A percentile compares a stretch with the other conserved stretches of the same genome.
These are phyloP conservation scores for Panopea generosa DNA, from an alignment of 2,888 invertebrate genomes.

Conservation along the genomic window DNA sequence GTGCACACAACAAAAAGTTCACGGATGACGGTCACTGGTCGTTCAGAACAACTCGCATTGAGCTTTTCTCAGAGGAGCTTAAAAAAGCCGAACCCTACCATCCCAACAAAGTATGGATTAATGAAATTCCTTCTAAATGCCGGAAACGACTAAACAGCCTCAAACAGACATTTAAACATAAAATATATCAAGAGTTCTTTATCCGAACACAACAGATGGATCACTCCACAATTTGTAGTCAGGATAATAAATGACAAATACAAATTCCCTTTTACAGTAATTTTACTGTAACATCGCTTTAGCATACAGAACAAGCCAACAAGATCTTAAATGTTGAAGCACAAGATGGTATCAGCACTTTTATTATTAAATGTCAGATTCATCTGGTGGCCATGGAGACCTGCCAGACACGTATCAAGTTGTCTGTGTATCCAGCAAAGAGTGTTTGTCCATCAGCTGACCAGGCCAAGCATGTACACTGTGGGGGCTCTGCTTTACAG, in stretches of 20 bases:
- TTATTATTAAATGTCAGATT: conserved; percentile 23
- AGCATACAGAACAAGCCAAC: conserved; percentile 28
- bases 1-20: no score
- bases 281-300: conserved; percentile 46
- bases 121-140: no score
- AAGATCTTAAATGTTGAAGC: conserved; percentile 4
- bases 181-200: no score
- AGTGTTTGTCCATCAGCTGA: conserved; percentile 99
- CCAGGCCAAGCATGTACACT: conserved; percentile 99
- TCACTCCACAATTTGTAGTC: no score
- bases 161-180: no score
- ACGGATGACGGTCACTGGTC: no score
- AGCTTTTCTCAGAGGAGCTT: no score
- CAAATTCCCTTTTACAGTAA: conserved; percentile 25
- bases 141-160: no score
- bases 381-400: conserved; percentile 87
- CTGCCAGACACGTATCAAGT: conserved; percentile 99
- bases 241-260: conserved; percentile 10
- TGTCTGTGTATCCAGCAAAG: conserved; percentile 99
- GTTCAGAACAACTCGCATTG: no score
- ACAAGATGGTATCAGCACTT: conserved; percentile 10
- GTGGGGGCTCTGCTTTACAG: conserved; percentile 94
- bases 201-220: no score
- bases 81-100: no score
- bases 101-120: no score